Conservation (phyloP, 2,797 vertebrate genomes). For the Perdix hodgsoniae region DNA sequence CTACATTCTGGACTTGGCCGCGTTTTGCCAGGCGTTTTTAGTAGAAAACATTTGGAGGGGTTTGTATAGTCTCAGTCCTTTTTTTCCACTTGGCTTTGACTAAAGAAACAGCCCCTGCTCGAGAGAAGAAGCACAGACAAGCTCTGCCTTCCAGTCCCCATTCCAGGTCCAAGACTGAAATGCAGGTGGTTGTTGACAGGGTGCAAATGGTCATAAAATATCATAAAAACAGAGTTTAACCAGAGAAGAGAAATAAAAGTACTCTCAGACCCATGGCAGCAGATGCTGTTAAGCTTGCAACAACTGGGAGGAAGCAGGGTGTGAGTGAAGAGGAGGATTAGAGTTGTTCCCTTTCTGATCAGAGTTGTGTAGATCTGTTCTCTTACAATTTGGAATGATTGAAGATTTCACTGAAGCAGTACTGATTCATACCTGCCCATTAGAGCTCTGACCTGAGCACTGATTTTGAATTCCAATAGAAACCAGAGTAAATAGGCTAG, state of each 20-base stretch:
- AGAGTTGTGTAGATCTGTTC: background rate
- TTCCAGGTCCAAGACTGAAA: background rate
- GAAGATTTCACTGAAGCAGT: background rate
- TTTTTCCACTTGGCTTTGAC: background rate
- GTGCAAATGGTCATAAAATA: constrained; percentile 2
- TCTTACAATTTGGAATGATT: background rate
- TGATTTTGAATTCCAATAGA: background rate
- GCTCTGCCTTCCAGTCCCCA: background rate
- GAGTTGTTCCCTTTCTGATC: constrained; percentile 1
- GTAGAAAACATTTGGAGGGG: constrained; percentile 7
- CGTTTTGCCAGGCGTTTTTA: constrained; percentile 33
- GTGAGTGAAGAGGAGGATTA: background rate
- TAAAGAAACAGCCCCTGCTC: background rate
- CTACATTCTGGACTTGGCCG: background rate
- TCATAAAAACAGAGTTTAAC: background rate
- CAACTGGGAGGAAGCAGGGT: background rate
- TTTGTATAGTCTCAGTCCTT: background rate
- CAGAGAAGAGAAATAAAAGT: background rate
- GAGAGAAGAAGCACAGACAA: background rate
- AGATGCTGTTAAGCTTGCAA: constrained; percentile 8
- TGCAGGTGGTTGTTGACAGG: accelerated
- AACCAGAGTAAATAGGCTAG: background rate
- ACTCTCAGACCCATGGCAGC: background rate
- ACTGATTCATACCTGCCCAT: background rate
- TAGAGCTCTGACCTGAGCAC: background rate